Base-by-base conservation (phyloP, 1,140 invertebrate species). In the Tetramorium parvispinum region DNA sequence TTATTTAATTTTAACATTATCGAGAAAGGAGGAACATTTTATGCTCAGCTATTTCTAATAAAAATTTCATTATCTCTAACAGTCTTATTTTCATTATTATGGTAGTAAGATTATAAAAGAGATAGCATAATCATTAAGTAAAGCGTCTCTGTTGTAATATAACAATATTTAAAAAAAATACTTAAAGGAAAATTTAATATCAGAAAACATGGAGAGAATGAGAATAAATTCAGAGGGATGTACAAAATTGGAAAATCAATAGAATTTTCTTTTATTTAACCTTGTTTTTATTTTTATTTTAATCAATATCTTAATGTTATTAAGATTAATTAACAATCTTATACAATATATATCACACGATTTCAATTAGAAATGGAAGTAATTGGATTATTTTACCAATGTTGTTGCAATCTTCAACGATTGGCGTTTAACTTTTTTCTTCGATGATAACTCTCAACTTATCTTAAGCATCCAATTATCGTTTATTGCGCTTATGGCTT, bases 401-500 rank as follows among this genome's bases (percentile, higher is more conserved):
- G 51, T 83, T 83, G 43, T 75, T 75, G 68, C 79, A 21, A 27
- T 73, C 53, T 73, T 83, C 40, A 59, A 73, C 53, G 40, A 82
- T 24, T 32, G 24, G 40, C 79, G n/a, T 83, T 83, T 83, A 75
- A 83, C 68, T 83, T 81, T 70, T 75, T 83, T 59, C 79, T 75
- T 40, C 18, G 40, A 53, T 24, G 68, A 83, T 83, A 83, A 83
- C 79, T 83, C 40, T 83, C 55, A 75, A 83, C 27, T n/a, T 43
- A 27, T 59, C 27, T 83, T 83, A 83, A 83, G 79, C 79, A 61
- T 83, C 79, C 79, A 83, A 75, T 83, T 83, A 82, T 73, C 79
- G 53, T 82, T 73, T 82, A 83, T 83, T 75, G 79, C 59, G 40
- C 49, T 79, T 79, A 79, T 11, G 16, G 18, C 2, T 66, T 24